Conservation (phyloP, 2,888 invertebrate genomes). For the Andrena chrysosceles region DNA sequence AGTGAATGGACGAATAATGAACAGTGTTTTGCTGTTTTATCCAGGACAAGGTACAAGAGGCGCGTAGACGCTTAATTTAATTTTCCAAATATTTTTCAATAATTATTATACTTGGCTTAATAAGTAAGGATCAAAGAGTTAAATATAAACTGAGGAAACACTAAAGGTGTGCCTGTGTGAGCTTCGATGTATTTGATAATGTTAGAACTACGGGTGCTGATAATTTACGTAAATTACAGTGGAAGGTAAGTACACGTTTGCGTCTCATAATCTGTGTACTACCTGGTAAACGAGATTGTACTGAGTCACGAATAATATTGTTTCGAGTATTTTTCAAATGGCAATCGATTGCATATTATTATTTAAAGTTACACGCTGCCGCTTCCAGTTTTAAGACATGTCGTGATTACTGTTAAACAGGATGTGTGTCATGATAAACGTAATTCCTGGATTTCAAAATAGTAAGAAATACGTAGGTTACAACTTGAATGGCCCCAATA, state of each 20-base stretch:
- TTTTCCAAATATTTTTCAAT: conserved; percentile 15
- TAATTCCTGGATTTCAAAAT: too few species aligned
- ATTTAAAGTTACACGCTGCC: neutral
- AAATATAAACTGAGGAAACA: conserved; percentile 21
- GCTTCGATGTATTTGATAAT: conserved; percentile 9
- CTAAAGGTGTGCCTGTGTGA: neutral
- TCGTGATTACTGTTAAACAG: neutral
- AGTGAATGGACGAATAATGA: conserved; percentile 18
- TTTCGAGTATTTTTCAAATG: neutral
- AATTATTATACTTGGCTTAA: conserved; percentile 18
- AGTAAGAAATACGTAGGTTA: too few species aligned
- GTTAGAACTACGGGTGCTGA: neutral
- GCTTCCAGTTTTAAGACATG: neutral
- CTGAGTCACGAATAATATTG: neutral
- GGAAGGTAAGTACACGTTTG: conserved; percentile 37
- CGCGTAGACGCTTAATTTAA: neutral
- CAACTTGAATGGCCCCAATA: too few species aligned
- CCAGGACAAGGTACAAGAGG: neutral
- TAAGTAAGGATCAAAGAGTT: conserved; percentile 8
- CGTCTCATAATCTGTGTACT: conserved; percentile 2
- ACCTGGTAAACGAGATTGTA: neutral
- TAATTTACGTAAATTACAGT: conserved; percentile 27
- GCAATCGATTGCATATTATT: conserved; percentile 9
- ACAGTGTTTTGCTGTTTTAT: conserved; percentile 10
- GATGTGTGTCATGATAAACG: too few species aligned